Evolutionary conservation across 1,140 invertebrate species (phyloP).

Genomic region (Lineus longissimus): DNA sequence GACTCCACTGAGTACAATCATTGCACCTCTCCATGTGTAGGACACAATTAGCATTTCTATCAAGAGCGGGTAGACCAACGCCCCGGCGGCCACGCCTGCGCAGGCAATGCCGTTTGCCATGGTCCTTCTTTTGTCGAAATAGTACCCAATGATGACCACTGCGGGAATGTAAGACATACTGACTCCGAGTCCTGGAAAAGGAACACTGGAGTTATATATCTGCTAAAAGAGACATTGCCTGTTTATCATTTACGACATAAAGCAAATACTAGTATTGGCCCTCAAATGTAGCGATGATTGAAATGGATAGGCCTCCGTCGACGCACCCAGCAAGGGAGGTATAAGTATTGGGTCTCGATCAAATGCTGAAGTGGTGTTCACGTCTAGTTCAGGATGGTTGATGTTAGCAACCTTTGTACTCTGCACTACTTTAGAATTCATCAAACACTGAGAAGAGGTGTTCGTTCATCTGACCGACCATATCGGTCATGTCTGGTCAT

Average conservation of each 20-base stretch:
- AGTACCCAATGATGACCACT: slow-evolving; percentile 68
- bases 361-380: too few species aligned
- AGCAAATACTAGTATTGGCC: background rate
- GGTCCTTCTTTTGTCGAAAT: slow-evolving; percentile 83
- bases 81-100: slow-evolving; percentile 30
- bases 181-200: slow-evolving; percentile 69
- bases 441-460: too few species aligned
- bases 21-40: slow-evolving; percentile 51
- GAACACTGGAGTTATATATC: background rate
- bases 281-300: too few species aligned
- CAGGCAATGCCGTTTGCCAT: slow-evolving; percentile 80
- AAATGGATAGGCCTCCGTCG: too few species aligned
- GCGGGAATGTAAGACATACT: slow-evolving; percentile 76
- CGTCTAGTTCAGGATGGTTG: too few species aligned
- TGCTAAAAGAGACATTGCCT: background rate
- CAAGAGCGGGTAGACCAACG: slow-evolving; percentile 27
- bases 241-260: background rate
- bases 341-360: too few species aligned
- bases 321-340: too few species aligned
- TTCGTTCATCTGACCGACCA: too few species aligned
- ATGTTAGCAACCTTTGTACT: too few species aligned
- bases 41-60: slow-evolving; percentile 27
- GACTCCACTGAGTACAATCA: slow-evolving; percentile 75
- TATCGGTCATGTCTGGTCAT: too few species aligned
- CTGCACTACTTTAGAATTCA: too few species aligned